Evolutionary conservation across 2,113 vertebrate genomes (phyloP).

Genomic region (Phalacrocorax brasilianus): DNA sequence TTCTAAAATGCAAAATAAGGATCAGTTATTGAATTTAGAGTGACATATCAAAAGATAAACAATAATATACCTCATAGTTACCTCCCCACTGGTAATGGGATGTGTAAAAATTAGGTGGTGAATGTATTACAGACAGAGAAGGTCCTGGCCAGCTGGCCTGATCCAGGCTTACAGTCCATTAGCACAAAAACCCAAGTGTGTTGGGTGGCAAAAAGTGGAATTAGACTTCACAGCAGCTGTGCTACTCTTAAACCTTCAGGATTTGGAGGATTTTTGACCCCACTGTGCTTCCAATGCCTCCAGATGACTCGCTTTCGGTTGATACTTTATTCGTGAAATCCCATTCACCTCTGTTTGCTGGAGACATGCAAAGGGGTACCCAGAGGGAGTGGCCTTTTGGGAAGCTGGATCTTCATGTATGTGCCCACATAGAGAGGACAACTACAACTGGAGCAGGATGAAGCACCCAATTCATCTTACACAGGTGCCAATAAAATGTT

Average conservation of each 20-base stretch:
- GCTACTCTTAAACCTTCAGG: not conserved
- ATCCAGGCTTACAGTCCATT: not conserved
- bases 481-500: not conserved
- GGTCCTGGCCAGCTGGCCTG: not conserved
- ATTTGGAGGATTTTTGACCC: not conserved
- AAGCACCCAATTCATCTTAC: not conserved
- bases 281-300: fast-evolving
- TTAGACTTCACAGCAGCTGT: not conserved
- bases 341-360: not conserved
- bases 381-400: not conserved
- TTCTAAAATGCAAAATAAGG: not conserved
- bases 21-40: not conserved
- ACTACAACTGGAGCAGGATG: not conserved
- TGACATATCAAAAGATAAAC: not conserved
- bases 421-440: not conserved
- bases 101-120: not conserved
- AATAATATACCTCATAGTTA: not conserved
- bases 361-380: not conserved
- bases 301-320: not conserved
- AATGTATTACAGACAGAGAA: not conserved
- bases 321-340: not conserved
- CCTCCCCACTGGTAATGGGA: not conserved
- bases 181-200: not conserved
- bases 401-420: not conserved
- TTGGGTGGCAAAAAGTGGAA: not conserved